These are phyloP conservation scores for Eueremaeus valkanovi DNA, from an alignment of 2,888 invertebrate genomes.

Conservation along the genomic window DNA sequence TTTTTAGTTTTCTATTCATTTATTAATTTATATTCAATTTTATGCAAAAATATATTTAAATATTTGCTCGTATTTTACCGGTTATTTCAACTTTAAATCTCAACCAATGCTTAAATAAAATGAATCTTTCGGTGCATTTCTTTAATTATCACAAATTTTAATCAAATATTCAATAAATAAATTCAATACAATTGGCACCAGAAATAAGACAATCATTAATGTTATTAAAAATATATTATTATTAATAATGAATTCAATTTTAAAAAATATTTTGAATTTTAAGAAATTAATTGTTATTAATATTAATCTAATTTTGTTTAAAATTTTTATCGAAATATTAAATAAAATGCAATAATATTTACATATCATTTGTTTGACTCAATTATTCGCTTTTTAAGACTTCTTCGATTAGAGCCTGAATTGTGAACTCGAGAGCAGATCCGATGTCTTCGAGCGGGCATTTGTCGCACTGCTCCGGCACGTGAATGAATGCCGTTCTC, in stretches of 20 bases:
- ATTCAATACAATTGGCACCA: not conserved
- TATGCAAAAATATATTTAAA: too few species aligned
- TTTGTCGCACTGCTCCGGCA: constrained; percentile 13
- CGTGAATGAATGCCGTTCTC: constrained; percentile 39
- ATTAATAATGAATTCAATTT: not conserved
- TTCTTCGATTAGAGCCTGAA: constrained; percentile 17
- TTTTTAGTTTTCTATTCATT: too few species aligned
- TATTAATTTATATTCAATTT: too few species aligned
- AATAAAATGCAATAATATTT: not conserved
- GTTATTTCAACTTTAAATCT: too few species aligned
- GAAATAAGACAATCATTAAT: constrained; percentile 10
- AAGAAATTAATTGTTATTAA: not conserved
- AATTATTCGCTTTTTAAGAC: not conserved
- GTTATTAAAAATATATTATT: not conserved
- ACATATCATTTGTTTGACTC: not conserved
- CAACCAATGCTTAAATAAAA: too few species aligned
- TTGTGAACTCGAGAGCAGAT: constrained; percentile 19
- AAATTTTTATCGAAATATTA: not conserved
- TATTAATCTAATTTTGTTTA: not conserved
- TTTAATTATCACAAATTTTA: too few species aligned
- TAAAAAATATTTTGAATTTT: not conserved
- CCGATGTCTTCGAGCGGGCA: constrained; percentile 6
- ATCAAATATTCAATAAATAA: too few species aligned
- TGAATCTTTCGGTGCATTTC: too few species aligned
- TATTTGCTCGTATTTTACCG: too few species aligned